These are phyloP conservation scores for Boloria selene DNA, from an alignment of 2,888 invertebrate species.

Conservation along the genomic window DNA sequence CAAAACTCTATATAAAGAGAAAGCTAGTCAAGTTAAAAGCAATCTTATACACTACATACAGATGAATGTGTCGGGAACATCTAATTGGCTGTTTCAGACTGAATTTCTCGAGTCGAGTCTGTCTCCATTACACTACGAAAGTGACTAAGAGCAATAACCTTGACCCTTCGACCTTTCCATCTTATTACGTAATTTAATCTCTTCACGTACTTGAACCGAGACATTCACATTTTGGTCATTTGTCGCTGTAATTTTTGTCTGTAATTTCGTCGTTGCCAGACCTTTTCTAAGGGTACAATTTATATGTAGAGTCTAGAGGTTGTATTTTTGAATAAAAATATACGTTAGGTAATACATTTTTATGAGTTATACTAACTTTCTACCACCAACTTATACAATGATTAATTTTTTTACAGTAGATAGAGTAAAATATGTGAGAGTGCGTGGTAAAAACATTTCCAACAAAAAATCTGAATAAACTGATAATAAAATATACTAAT, in stretches of 20 bases:
- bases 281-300: slow-evolving; percentile 1
- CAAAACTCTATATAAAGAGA: no score
- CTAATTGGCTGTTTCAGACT: neutral
- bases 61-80: neutral
- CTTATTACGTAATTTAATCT: slow-evolving; percentile 19
- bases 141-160: slow-evolving; percentile 13
- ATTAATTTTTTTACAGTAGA: no score
- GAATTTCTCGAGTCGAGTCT: neutral
- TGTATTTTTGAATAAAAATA: no score
- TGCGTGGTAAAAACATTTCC: no score
- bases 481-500: neutral
- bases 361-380: no score
- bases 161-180: slow-evolving; percentile 27
- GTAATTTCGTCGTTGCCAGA: slow-evolving; percentile 5
- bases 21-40: neutral
- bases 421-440: no score
- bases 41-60: neutral
- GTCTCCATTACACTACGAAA: neutral
- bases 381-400: no score
- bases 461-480: neutral
- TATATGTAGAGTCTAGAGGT: neutral
- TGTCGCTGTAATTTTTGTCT: slow-evolving; percentile 11
- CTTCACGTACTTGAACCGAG: slow-evolving; percentile 11
- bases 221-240: slow-evolving; percentile 9
- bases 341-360: no score